phyloP scores from a whole-genome alignment of 2,113 vertebrate genomes.

The Cephalopterus ornatus region DNA sequence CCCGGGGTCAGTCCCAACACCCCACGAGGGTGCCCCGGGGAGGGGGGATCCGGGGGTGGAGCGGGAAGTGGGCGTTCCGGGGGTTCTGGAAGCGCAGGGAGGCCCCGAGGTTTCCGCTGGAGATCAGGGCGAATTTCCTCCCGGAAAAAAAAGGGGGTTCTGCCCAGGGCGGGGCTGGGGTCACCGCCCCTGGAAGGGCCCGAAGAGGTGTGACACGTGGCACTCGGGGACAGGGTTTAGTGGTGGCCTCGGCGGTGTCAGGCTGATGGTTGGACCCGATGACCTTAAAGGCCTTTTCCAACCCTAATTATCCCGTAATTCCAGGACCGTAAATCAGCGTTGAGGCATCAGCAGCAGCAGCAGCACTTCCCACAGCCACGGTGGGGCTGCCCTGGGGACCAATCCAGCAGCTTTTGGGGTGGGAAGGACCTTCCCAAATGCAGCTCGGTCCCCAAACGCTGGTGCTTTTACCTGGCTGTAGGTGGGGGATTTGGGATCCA shows the following conservation, averaged over 20 bases:
- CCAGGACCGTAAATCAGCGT: fast-evolving
- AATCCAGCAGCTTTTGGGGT: background rate
- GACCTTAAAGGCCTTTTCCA: background rate
- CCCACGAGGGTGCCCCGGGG: background rate
- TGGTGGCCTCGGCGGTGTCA: too few species aligned
- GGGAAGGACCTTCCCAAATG: background rate
- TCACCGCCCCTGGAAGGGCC: background rate
- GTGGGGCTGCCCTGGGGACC: too few species aligned
- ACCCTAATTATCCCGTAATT: background rate
- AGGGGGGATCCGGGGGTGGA: background rate
- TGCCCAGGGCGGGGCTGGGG: too few species aligned
- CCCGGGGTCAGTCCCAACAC: too few species aligned
- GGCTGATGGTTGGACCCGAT: background rate
- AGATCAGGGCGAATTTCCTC: background rate
- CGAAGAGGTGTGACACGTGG: background rate
- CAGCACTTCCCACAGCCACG: too few species aligned
- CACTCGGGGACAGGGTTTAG: background rate
- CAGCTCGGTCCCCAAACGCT: conserved; percentile 57
- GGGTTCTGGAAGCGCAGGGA: background rate
- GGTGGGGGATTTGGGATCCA: conserved; percentile 79
- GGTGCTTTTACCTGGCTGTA: conserved; percentile 71
- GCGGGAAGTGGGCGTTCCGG: fast-evolving
- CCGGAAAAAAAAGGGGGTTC: background rate
- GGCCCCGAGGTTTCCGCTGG: background rate
- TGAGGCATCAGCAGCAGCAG: too few species aligned